Evolutionary conservation across 2,888 invertebrate genomes (phyloP).

Genomic region (Anarsia innoxiella): DNA sequence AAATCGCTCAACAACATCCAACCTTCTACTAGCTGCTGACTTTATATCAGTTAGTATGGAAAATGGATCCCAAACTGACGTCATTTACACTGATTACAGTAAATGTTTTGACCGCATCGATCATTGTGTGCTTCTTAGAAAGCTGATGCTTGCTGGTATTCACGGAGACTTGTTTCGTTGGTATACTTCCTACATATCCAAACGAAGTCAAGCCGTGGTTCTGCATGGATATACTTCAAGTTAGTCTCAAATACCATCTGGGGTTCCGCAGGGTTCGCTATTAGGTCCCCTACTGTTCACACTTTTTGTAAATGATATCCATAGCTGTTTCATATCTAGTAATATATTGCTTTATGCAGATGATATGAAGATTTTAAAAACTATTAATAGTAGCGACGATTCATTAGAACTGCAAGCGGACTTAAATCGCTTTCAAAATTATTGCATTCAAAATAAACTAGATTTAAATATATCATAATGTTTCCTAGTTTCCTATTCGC

Average conservation of each 20-base stretch:
- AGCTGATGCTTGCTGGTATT: conserved; percentile 4
- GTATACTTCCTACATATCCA: conserved; percentile 13
- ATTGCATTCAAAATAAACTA: too few relatives aligned
- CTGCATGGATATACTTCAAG: conserved; percentile 7
- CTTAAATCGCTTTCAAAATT: too few relatives aligned
- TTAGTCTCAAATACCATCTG: conserved; percentile 6
- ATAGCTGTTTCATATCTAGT: too few relatives aligned
- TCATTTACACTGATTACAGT: conserved; percentile 12
- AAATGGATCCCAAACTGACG: conserved; percentile 4
- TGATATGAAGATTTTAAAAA: too few relatives aligned
- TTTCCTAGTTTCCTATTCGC: too few relatives aligned
- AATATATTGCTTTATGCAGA: too few relatives aligned
- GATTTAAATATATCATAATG: too few relatives aligned
- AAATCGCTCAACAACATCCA: conserved; percentile 1
- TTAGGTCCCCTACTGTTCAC: too few relatives aligned
- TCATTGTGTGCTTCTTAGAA: neutral
- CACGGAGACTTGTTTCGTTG: conserved; percentile 14
- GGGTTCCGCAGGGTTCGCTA: too few relatives aligned
- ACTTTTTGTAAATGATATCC: too few relatives aligned
- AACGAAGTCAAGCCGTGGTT: conserved; percentile 11
- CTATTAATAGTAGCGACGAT: too few relatives aligned
- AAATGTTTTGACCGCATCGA: conserved; percentile 13
- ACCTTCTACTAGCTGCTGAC: conserved; percentile 4
- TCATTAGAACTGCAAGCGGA: too few relatives aligned
- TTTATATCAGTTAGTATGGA: conserved; percentile 10